phyloP scores from a whole-genome alignment of 1,140 invertebrate species.

The Dendrolimus punctatus region DNA sequence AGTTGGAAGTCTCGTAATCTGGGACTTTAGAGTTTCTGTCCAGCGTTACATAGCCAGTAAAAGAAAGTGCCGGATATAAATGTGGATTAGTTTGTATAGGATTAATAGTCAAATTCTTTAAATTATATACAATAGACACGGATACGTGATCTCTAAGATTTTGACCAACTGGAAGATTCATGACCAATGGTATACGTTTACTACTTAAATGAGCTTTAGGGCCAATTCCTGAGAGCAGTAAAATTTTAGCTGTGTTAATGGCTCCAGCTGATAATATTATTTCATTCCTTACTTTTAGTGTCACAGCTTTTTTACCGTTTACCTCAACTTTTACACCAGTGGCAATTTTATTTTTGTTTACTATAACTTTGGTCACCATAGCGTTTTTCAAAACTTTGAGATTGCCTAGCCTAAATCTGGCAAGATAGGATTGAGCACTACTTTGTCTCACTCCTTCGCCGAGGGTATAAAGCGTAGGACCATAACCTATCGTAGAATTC shows the following conservation, averaged over 20 bases:
- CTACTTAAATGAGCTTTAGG: not conserved
- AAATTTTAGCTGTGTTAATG: not conserved
- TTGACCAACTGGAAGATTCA: not conserved
- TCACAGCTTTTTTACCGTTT: not conserved
- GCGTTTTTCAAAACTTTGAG: too few relatives aligned
- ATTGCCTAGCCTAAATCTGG: too few relatives aligned
- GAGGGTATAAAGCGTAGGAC: not conserved
- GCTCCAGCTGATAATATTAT: conserved; percentile 1
- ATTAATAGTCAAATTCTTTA: not conserved
- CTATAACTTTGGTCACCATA: too few relatives aligned
- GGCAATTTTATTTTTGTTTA: not conserved
- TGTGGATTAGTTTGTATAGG: not conserved
- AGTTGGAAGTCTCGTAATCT: too few relatives aligned
- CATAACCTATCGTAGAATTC: not conserved
- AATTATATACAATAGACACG: not conserved
- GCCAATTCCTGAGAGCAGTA: not conserved
- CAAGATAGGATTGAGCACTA: not conserved
- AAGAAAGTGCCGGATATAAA: not conserved
- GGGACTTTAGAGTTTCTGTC: too few relatives aligned
- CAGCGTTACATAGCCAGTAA: not conserved
- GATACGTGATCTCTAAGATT: not conserved
- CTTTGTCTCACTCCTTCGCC: not conserved
- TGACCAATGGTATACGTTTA: not conserved
- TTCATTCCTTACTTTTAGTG: not conserved
- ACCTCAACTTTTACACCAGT: not conserved